phyloP scores from a whole-genome alignment of 2,113 vertebrate genomes.

The Rattus rattus region DNA sequence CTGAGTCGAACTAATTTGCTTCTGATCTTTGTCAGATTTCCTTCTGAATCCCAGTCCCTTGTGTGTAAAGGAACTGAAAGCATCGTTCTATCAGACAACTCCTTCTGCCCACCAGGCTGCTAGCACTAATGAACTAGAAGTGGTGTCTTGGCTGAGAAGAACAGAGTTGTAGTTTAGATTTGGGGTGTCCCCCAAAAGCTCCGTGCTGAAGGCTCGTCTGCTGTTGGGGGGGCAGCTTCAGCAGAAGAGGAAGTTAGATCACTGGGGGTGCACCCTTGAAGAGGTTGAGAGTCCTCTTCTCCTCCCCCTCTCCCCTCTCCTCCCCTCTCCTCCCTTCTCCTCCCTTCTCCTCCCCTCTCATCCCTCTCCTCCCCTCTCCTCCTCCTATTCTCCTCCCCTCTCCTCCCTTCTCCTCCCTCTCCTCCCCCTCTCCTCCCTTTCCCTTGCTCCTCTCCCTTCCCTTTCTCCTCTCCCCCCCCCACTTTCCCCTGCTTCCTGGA shows the following conservation, averaged over 20 bases:
- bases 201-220: not conserved
- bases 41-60: not conserved
- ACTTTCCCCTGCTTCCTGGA: not conserved
- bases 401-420: too few species aligned
- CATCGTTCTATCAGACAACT: not conserved
- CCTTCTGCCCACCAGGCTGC: not conserved
- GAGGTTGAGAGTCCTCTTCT: not conserved
- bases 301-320: not conserved
- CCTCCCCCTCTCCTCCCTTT: too few species aligned
- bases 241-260: not conserved
- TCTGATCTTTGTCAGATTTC: not conserved
- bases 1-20: not conserved
- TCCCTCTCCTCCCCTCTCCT: not conserved
- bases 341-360: too few species aligned
- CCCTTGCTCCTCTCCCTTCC: too few species aligned
- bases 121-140: not conserved
- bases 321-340: too few species aligned
- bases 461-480: too few species aligned
- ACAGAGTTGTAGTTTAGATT: not conserved
- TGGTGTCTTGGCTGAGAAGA: not conserved
- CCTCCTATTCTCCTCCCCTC: too few species aligned
- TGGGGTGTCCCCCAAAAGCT: not conserved
- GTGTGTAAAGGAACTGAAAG: not conserved
- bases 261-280: not conserved
- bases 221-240: not conserved